Conservation (phyloP, 2,113 vertebrate genomes). For the Sylvilagus bachmani region DNA sequence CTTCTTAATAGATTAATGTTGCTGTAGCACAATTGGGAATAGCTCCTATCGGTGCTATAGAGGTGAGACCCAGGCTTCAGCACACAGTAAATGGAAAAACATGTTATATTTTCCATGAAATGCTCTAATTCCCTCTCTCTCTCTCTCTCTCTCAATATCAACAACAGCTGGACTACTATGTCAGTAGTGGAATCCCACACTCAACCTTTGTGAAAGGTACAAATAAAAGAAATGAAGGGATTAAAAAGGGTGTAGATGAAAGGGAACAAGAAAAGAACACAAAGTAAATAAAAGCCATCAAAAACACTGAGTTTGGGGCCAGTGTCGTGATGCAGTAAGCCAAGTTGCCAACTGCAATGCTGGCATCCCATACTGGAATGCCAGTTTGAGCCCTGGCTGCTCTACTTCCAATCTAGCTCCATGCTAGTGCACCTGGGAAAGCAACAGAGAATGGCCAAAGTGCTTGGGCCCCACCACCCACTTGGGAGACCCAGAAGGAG, state of each 20-base stretch:
- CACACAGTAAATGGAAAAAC: slow-evolving; percentile 19
- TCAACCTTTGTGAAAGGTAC: not conserved
- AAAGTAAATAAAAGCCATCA: not conserved
- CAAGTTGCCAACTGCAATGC: too few relatives aligned
- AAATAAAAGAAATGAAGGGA: not conserved
- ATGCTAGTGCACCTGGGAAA: too few relatives aligned
- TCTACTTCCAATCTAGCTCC: too few relatives aligned
- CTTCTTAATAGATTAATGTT: slow-evolving; percentile 71
- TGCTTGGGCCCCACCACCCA: too few relatives aligned
- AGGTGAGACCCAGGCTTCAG: not conserved
- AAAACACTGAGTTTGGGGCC: not conserved
- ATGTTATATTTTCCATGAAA: not conserved
- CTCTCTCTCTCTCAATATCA: too few relatives aligned
- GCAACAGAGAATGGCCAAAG: too few relatives aligned
- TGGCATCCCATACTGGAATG: too few relatives aligned
- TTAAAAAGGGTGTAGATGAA: accelerated
- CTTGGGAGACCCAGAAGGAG: too few relatives aligned
- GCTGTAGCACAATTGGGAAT: slow-evolving; percentile 44
- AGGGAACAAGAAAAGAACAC: too few relatives aligned
- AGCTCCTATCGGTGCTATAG: not conserved
- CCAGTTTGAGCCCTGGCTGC: too few relatives aligned
- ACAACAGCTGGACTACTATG: not conserved
- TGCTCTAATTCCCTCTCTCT: not conserved
- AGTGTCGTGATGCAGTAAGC: too few relatives aligned
- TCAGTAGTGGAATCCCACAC: not conserved